Evolutionary conservation across 2,888 invertebrate genomes (phyloP), one percentile per base, ranked within the genome.

Genomic region (Dimorphilus gyrociliatus): DNA sequence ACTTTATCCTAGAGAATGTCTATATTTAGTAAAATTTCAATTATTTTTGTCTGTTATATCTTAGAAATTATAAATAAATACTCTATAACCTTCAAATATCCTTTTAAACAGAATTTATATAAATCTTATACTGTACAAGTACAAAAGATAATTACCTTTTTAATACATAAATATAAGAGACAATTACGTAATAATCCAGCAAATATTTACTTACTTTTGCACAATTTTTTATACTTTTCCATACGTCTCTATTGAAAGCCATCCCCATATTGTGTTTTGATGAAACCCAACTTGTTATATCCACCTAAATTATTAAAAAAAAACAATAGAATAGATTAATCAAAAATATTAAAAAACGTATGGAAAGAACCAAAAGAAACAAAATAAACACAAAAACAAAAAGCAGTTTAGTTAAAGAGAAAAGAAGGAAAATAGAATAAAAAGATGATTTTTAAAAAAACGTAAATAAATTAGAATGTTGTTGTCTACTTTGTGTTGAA

Each of bases 191-290:
- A 30, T 4, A 28, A 7, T 17, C 12, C 13, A n/a, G 14, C 17
- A 30, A 26, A 4, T 16, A 18, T 17, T 4, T 15, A 39, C 49
- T 39, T 34, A 65, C 65, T 17, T 76, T 69, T 5, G 79, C 75
- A 53, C 88, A 79, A 17, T 70, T 72, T 51, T 78, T 73, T 25
- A 94, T 74, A 44, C 75, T 73, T 34, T 70, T 69, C 90, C 92
- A 97, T 1, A 86, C 77, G 1, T 74, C 73, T 16, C 79, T 72
- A 58, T 85, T 82, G 51, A 94, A 80, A 0, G 81, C 86, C 75
- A 97, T 90, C 0, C 92, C 97, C 94, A 97, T 94, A 60, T 97
- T 97, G 61, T 97, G 92, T 63, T 86, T 85, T 53, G 85, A 86
- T 35, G 88, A 86, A 46, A 61, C 53, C 62, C 66, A 67, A 33